These are phyloP conservation scores for Corbicula japonica DNA, from an alignment of 2,888 invertebrate genomes.

Conservation along the genomic window DNA sequence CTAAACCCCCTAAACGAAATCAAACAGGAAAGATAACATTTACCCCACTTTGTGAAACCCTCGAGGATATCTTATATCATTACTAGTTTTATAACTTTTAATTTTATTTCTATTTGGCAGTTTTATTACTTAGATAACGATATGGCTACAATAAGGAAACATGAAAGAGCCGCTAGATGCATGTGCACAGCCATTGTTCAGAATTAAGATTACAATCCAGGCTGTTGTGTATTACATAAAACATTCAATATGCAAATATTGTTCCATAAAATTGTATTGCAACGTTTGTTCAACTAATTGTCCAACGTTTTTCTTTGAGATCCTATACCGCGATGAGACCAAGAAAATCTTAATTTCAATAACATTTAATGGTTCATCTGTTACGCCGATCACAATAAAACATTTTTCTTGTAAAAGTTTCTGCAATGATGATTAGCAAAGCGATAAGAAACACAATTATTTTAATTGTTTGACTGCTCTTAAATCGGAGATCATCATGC, in stretches of 20 bases:
- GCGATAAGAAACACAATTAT: too few relatives aligned
- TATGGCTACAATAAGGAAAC: conserved; percentile 36
- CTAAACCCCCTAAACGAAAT: conserved; percentile 8
- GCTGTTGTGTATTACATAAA: conserved; percentile 20
- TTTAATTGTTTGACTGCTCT: too few relatives aligned
- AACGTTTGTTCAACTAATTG: too few relatives aligned
- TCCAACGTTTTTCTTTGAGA: too few relatives aligned
- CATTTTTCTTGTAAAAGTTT: too few relatives aligned
- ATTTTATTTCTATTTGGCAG: conserved; percentile 67
- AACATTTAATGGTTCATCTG: too few relatives aligned
- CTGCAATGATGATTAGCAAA: too few relatives aligned
- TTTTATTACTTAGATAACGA: conserved; percentile 68
- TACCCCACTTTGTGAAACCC: conserved; percentile 13
- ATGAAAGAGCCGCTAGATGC: conserved; percentile 37
- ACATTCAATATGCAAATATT: conserved; percentile 23
- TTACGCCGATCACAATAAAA: too few relatives aligned
- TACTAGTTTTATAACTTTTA: conserved; percentile 65
- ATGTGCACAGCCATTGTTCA: conserved; percentile 26
- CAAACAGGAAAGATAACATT: conserved; percentile 44
- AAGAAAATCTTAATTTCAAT: too few relatives aligned
- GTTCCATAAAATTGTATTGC: too few relatives aligned
- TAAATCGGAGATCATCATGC: too few relatives aligned
- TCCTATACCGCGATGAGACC: too few relatives aligned
- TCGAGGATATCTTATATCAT: conserved; percentile 47
- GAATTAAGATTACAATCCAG: conserved; percentile 28